These are phyloP conservation scores for Drosophila insularis DNA, from an alignment of 1,140 invertebrate species.

Conservation along the genomic window DNA sequence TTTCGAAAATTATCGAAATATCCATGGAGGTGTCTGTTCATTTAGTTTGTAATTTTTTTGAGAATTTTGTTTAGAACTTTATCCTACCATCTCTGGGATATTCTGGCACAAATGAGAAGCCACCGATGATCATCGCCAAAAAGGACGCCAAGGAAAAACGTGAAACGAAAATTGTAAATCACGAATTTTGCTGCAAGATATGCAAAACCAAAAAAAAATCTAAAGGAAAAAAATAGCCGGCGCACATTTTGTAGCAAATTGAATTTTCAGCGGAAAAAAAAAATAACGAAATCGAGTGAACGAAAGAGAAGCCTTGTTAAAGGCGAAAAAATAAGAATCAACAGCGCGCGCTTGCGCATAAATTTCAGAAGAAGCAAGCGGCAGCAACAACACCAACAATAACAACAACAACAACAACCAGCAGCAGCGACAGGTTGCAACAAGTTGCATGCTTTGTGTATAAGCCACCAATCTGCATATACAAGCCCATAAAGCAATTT, in stretches of 20 bases:
- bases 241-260: slow-evolving; percentile 81
- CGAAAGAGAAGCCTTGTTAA: slow-evolving; percentile 65
- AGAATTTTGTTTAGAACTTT: too few species aligned
- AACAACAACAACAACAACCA: slow-evolving; percentile 51
- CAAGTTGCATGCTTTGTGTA: slow-evolving; percentile 29
- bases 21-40: too few species aligned
- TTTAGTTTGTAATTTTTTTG: too few species aligned
- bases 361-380: slow-evolving; percentile 58
- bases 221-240: slow-evolving; percentile 32
- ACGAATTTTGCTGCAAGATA: slow-evolving; percentile 81
- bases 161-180: slow-evolving; percentile 81
- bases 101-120: slow-evolving; percentile 44
- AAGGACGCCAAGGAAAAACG: slow-evolving; percentile 62
- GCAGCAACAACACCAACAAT: slow-evolving; percentile 57
- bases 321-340: slow-evolving; percentile 81
- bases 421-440: slow-evolving; percentile 56
- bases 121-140: slow-evolving; percentile 13
- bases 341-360: slow-evolving; percentile 76
- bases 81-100: neutral
- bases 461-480: slow-evolving; percentile 77
- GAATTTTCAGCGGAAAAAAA: slow-evolving; percentile 79
- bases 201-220: slow-evolving; percentile 55
- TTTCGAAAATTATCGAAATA: too few species aligned
- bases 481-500: slow-evolving; percentile 82
- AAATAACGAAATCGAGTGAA: slow-evolving; percentile 27